phyloP scores from a whole-genome alignment of 2,113 vertebrate genomes.

The Phalacrocorax pelagicus region DNA sequence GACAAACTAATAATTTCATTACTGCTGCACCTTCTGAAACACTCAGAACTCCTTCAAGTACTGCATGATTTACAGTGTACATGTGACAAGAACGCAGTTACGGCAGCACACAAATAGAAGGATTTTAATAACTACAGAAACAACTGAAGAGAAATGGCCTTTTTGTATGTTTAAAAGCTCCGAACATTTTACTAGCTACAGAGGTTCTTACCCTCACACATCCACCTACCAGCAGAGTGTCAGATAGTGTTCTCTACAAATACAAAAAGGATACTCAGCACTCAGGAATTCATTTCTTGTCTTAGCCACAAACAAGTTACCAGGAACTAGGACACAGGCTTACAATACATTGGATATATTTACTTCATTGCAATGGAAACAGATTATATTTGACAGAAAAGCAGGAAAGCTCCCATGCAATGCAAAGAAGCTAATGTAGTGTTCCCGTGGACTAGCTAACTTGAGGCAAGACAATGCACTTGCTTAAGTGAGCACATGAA shows the following conservation, averaged over 20 bases:
- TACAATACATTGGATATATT: background rate
- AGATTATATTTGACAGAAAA: background rate
- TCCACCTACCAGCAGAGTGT: background rate
- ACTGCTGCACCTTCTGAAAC: background rate
- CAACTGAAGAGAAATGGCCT: background rate
- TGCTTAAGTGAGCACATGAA: background rate
- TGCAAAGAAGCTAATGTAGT: background rate
- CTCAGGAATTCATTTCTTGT: background rate
- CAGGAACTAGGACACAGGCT: background rate
- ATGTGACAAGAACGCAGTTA: background rate
- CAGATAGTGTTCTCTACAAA: background rate
- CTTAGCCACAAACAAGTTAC: background rate
- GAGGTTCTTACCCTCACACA: background rate
- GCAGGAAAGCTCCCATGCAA: background rate
- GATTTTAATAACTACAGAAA: background rate
- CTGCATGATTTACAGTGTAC: background rate
- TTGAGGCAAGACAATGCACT: background rate
- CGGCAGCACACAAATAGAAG: background rate
- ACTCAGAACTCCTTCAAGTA: background rate
- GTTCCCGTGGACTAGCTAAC: background rate
- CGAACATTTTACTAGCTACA: background rate
- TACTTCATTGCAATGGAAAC: background rate
- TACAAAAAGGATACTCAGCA: background rate
- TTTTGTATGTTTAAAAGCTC: background rate
- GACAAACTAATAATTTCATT: background rate